Evolutionary conservation across 2,797 vertebrate species (phyloP).

Genomic region (Lycodopsis pacificus): DNA sequence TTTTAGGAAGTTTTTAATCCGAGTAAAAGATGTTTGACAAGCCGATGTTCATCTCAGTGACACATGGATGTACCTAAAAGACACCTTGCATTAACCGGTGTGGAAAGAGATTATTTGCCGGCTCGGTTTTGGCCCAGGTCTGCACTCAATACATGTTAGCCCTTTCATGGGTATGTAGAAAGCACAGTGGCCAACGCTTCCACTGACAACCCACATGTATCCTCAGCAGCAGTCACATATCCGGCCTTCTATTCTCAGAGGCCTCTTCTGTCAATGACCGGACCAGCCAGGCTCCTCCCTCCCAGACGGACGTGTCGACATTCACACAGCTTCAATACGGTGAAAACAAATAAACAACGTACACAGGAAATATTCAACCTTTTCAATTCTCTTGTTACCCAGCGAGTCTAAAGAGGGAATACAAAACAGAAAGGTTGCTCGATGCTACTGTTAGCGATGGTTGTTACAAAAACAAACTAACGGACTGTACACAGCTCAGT

Average conservation of each 20-base stretch:
- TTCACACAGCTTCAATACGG: slow-evolving; percentile 65
- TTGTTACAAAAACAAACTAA: slow-evolving; percentile 40
- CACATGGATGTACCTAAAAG: neutral
- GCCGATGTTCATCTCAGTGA: neutral
- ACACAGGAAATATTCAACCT: slow-evolving; percentile 40
- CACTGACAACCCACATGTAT: slow-evolving; percentile 46
- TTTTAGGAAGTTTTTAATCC: neutral
- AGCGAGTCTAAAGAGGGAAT: slow-evolving; percentile 36
- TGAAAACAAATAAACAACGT: slow-evolving; percentile 37
- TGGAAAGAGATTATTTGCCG: neutral
- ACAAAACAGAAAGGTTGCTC: slow-evolving; percentile 15
- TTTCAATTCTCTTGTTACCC: slow-evolving; percentile 32
- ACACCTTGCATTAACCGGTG: neutral
- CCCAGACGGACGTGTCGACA: slow-evolving; percentile 46
- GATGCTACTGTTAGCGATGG: slow-evolving; percentile 73
- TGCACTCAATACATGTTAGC: slow-evolving; percentile 69
- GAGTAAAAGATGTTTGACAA: neutral
- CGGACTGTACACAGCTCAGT: slow-evolving; percentile 73
- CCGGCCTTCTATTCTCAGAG: slow-evolving; percentile 38
- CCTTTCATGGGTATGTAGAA: slow-evolving; percentile 67
- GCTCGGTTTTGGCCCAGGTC: slow-evolving; percentile 65
- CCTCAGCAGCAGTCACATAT: slow-evolving; percentile 62
- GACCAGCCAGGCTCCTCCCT: slow-evolving; percentile 10
- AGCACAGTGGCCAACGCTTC: slow-evolving; percentile 22
- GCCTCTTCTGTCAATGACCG: slow-evolving; percentile 18